phyloP scores from a whole-genome alignment of 2,888 invertebrate genomes.

The Andrena dorsata region DNA sequence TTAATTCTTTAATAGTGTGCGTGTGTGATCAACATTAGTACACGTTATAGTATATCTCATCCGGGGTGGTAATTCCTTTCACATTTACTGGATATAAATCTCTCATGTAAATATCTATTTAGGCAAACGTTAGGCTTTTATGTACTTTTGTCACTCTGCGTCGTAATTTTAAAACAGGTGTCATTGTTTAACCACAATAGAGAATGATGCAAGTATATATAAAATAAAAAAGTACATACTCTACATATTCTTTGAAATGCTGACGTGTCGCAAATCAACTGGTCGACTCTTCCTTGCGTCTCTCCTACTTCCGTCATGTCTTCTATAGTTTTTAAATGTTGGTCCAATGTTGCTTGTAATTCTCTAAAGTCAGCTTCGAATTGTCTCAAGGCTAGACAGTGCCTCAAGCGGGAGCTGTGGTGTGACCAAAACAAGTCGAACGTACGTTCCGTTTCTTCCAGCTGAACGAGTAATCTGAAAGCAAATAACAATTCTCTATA shows the following conservation, averaged over 20 bases:
- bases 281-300: slow-evolving; percentile 92
- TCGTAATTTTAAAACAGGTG: slow-evolving; percentile 11
- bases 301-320: slow-evolving; percentile 96
- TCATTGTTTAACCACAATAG: slow-evolving; percentile 22
- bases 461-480: slow-evolving; percentile 93
- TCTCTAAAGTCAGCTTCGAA: slow-evolving; percentile 98
- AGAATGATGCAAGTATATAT: slow-evolving; percentile 5
- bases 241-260: slow-evolving; percentile 92
- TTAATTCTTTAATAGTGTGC: slow-evolving; percentile 33
- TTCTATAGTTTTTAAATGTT: slow-evolving; percentile 91
- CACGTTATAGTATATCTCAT: slow-evolving; percentile 21
- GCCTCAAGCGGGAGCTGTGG: slow-evolving; percentile 95
- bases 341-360: slow-evolving; percentile 93
- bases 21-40: slow-evolving; percentile 13
- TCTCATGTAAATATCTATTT: slow-evolving; percentile 19
- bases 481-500: slow-evolving; percentile 40
- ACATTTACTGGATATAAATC: slow-evolving; percentile 13
- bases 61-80: slow-evolving; percentile 12
- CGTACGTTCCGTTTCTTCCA: slow-evolving; percentile 97
- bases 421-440: slow-evolving; percentile 98
- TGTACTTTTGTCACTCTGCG: slow-evolving; percentile 20
- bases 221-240: slow-evolving; percentile 81
- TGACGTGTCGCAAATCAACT: slow-evolving; percentile 91
- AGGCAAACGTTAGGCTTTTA: neutral
- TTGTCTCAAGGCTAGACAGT: slow-evolving; percentile 95